These are phyloP conservation scores for Apotomis turbidana DNA, from an alignment of 2,888 invertebrate species.

Conservation along the genomic window DNA sequence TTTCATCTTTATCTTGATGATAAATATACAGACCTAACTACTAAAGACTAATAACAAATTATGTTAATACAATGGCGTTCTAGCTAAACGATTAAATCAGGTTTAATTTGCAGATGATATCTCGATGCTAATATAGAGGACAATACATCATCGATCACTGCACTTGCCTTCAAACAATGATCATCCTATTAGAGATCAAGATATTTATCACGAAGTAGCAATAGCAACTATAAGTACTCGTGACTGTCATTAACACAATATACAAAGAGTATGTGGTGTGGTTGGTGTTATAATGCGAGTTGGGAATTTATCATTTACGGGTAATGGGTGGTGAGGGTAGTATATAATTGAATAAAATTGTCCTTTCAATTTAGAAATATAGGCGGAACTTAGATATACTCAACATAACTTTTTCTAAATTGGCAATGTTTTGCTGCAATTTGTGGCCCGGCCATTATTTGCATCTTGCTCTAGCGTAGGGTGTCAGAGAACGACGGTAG, in stretches of 20 bases:
- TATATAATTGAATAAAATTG: too few species aligned
- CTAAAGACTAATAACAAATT: background rate
- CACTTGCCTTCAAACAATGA: constrained; percentile 27
- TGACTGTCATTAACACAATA: constrained; percentile 23
- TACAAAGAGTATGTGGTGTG: background rate
- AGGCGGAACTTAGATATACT: too few species aligned
- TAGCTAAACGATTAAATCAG: constrained; percentile 19
- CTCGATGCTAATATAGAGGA: constrained; percentile 3
- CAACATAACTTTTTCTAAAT: too few species aligned
- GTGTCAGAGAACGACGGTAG: too few species aligned
- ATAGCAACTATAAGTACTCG: constrained; percentile 8
- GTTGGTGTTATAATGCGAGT: background rate
- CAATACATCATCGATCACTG: constrained; percentile 29
- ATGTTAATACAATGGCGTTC: background rate
- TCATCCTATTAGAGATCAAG: constrained; percentile 22
- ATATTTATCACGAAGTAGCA: constrained; percentile 26
- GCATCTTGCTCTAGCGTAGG: too few species aligned
- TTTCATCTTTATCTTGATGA: too few species aligned
- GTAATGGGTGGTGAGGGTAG: too few species aligned
- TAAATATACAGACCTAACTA: too few species aligned
- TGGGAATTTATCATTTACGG: background rate
- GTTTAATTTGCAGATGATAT: constrained; percentile 17
- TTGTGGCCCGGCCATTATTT: too few species aligned
- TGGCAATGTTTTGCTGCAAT: too few species aligned
- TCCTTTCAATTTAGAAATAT: too few species aligned